A percentile compares a stretch with the other conserved stretches of the same genome.
These are phyloP conservation scores for Lasioglossum lativentre DNA, from an alignment of 2,888 invertebrate genomes.

Conservation along the genomic window DNA sequence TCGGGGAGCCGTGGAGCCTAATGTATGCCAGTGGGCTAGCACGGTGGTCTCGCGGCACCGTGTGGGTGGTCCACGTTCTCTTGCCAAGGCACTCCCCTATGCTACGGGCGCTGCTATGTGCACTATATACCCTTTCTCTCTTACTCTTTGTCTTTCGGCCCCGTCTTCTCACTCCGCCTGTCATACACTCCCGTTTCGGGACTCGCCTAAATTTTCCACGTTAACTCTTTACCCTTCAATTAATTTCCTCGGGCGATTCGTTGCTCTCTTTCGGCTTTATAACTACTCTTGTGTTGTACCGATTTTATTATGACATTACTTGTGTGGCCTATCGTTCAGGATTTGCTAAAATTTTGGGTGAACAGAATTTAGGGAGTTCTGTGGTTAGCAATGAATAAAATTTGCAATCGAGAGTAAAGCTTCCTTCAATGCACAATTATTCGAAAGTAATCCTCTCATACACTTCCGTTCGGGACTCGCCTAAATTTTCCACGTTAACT, in stretches of 20 bases:
- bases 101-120: constrained; percentile 77
- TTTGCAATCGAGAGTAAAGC: too few species aligned
- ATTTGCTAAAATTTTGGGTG: too few species aligned
- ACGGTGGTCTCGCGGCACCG: constrained; percentile 84
- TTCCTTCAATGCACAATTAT: too few species aligned
- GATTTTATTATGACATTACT: too few species aligned
- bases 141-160: constrained; percentile 42
- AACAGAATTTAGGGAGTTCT: too few species aligned
- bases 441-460: too few species aligned
- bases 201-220: constrained; percentile 26
- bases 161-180: constrained; percentile 21
- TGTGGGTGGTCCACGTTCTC: constrained; percentile 85
- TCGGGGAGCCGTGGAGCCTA: constrained; percentile 82
- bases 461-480: constrained; percentile 18
- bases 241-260: neutral
- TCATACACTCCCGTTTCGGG: constrained; percentile 19
- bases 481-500: constrained; percentile 29
- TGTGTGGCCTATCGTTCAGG: too few species aligned
- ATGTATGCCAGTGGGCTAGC: constrained; percentile 85
- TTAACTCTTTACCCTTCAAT: constrained; percentile 23
- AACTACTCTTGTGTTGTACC: too few species aligned
- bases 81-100: constrained; percentile 81
- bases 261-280: too few species aligned
- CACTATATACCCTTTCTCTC: constrained; percentile 76
- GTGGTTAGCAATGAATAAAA: too few species aligned